Evolutionary conservation across 2,797 vertebrate genomes (phyloP).

Genomic region (Megalops cyprinoides): DNA sequence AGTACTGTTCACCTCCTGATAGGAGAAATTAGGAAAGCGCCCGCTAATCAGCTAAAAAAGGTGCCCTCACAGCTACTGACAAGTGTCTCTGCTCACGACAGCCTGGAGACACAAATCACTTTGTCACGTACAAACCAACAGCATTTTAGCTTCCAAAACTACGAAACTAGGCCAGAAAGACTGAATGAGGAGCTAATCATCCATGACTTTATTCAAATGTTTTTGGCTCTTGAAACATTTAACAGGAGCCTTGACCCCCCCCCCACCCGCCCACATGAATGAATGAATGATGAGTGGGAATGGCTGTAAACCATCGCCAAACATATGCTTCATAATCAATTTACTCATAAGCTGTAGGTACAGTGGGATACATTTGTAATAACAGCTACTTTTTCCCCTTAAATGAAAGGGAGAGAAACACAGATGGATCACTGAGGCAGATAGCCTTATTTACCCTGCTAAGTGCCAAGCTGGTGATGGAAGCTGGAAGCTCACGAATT

Average conservation of each 20-base stretch:
- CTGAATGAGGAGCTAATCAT: neutral
- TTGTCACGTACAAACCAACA: neutral
- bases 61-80: conserved; percentile 38
- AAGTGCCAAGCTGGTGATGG: conserved; percentile 46
- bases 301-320: no score
- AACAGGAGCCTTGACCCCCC: neutral
- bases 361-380: no score
- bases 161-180: neutral
- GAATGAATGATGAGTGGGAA: no score
- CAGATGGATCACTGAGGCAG: conserved; percentile 25
- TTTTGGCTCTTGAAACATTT: neutral
- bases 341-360: no score
- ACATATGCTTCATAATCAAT: no score
- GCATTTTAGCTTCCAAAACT: neutral
- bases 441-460: conserved; percentile 58
- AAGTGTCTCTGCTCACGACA: conserved; percentile 20
- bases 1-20: conserved; percentile 66
- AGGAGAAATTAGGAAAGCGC: conserved; percentile 57
- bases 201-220: neutral
- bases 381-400: neutral
- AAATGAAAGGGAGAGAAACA: neutral
- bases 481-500: conserved; percentile 46
- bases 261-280: no score
- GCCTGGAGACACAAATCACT: neutral
- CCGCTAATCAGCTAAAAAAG: conserved; percentile 62